Conservation (phyloP, 2,888 invertebrate genomes). For the Protonemura montana region DNA sequence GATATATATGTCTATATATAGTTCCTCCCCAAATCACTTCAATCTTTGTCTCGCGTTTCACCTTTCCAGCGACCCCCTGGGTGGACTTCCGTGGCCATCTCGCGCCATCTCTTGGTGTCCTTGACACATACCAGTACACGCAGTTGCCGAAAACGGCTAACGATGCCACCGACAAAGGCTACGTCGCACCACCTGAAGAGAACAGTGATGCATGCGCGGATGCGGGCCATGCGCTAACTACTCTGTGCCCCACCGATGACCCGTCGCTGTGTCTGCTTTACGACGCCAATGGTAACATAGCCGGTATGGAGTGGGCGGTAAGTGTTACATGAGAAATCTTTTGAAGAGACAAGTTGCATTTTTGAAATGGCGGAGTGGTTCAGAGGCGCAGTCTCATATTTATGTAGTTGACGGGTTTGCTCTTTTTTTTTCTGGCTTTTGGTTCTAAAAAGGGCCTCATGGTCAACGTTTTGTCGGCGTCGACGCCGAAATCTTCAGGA, state of each 20-base stretch:
- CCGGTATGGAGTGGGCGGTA: constrained; percentile 17
- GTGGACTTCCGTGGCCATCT: constrained; percentile 18
- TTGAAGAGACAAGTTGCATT: too few species aligned
- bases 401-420: too few species aligned
- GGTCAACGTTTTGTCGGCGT: too few species aligned
- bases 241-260: not conserved
- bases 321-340: not conserved
- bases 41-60: too few species aligned
- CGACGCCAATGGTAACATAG: constrained; percentile 2
- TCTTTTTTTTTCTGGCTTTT: too few species aligned
- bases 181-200: constrained; percentile 7
- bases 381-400: too few species aligned
- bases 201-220: not conserved
- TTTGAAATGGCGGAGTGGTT: too few species aligned
- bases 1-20: too few species aligned
- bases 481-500: too few species aligned
- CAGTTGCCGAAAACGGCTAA: not conserved
- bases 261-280: constrained; percentile 9
- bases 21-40: too few species aligned
- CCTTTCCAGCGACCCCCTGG: constrained; percentile 8
- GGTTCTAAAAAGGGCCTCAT: too few species aligned
- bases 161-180: not conserved
- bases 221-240: not conserved
- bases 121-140: not conserved
- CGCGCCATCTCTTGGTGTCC: not conserved